Evolutionary conservation across 2,888 invertebrate genomes (phyloP), one percentile per base, ranked within the genome.

Genomic region (Ditula angustiorana): DNA sequence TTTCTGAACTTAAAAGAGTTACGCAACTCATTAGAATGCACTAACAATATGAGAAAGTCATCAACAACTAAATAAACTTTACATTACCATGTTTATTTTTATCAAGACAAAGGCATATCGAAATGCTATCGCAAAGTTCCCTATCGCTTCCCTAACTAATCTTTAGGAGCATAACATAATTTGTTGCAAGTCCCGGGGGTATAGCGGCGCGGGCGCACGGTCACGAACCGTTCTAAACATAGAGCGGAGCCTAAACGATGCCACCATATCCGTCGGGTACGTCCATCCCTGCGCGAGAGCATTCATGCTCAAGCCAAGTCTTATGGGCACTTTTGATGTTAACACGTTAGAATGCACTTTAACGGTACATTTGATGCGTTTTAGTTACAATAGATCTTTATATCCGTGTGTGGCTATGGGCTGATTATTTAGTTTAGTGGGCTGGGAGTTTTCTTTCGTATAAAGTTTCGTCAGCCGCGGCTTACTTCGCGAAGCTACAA

Each of bases 221-320:
- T 90, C 91, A 90, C 90, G 91, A 87, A 77, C 79, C 78, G 79
- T 77, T 83, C 87, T 90, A 87, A 90, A 88, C 89, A 89, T 84
- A 90, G 86, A 85, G 80, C 81, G 83, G 80, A 85, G 81, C 81
- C 84, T 77, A 88, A 90, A 87, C 86, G 87, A 87, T 86, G 88
- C 87, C 86, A 88, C 90, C 89, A 90, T 90, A 90, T 88, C 87
- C 87, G 87, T 83, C 83, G 80, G 81, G 81, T 78, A 77, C 75
- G 82, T 78, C 80, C 41, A 19, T 41, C 79, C 80, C 82, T 81
- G 82, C 81, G 82, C 82, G 1, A 44, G 8, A 10, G 28, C 80
- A 78, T 80, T 80, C 76, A 50, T 41, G 10, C 19, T 26, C 11
- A 46, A 21, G 30, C 50, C 50, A 2, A 46, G 19, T 50, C 28